Percentiles rank a stretch among this genome's conserved stretches.
Conservation (phyloP, 1,140 invertebrate species). For the Neodiprion virginianus region DNA sequence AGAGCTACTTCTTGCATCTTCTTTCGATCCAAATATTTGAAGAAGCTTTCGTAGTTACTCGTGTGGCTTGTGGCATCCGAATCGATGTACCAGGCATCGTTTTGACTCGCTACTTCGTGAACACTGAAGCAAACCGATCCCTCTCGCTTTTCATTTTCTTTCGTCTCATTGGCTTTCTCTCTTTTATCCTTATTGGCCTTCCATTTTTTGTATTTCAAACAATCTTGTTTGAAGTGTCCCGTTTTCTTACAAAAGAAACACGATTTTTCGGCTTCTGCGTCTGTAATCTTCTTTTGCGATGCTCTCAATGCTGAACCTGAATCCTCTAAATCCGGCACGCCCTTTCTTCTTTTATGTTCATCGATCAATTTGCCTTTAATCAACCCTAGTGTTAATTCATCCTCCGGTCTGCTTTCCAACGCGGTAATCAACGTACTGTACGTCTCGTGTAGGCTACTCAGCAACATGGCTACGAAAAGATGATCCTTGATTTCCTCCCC, state of each 20-base stretch:
- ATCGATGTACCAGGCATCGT: conserved; percentile 21
- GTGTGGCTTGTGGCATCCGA: conserved; percentile 25
- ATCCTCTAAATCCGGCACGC: too few species aligned
- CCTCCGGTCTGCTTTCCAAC: conserved; percentile 23
- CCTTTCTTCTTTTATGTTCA: conserved; percentile 21
- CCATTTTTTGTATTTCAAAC: conserved; percentile 24
- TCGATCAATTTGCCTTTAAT: conserved; percentile 17
- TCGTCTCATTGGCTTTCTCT: neutral
- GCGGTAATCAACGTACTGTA: conserved; percentile 26
- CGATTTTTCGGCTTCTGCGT: neutral
- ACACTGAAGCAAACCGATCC: conserved; percentile 14
- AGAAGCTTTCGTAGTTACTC: conserved; percentile 6
- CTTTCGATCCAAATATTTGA: neutral
- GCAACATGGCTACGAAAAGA: conserved; percentile 26
- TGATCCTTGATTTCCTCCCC: conserved; percentile 29
- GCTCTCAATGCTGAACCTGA: conserved; percentile 7
- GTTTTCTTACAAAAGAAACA: conserved; percentile 25
- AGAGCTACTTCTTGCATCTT: neutral
- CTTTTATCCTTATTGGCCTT: conserved; percentile 21
- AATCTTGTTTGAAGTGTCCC: conserved; percentile 27
- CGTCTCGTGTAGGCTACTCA: conserved; percentile 29
- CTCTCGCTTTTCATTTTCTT: neutral
- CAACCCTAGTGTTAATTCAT: conserved; percentile 31
- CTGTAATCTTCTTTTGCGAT: conserved; percentile 5
- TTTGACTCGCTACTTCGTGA: neutral